These are phyloP conservation scores for Halichoerus grypus DNA, from an alignment of 2,113 vertebrate genomes.

Conservation along the genomic window DNA sequence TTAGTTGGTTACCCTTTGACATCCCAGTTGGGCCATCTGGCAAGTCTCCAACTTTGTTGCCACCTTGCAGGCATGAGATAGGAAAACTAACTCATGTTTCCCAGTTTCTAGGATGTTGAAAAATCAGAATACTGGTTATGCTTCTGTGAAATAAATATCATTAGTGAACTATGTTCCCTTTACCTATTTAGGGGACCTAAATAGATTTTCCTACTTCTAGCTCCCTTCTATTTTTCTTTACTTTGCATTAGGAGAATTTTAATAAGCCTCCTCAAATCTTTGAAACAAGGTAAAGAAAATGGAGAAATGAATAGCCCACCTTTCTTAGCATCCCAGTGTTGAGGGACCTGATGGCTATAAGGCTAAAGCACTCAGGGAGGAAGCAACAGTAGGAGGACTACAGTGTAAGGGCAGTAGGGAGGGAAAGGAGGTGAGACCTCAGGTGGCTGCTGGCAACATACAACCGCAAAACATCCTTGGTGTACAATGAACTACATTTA, in stretches of 20 bases:
- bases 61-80: neutral
- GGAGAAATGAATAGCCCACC: neutral
- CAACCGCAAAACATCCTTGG: neutral
- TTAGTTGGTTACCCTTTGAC: neutral
- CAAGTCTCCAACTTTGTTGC: neutral
- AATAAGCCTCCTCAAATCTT: neutral
- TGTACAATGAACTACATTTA: too few species aligned
- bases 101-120: neutral
- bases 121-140: neutral
- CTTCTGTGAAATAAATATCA: neutral
- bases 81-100: neutral
- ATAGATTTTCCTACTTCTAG: neutral
- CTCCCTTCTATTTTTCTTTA: neutral
- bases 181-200: neutral
- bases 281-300: neutral
- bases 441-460: neutral
- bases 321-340: neutral
- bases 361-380: neutral
- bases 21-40: neutral
- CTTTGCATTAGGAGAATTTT: slow-evolving; percentile 12
- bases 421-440: neutral
- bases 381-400: neutral
- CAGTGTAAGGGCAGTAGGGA: neutral
- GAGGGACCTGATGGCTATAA: neutral
- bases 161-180: neutral